Base-by-base conservation (phyloP, 2,797 vertebrate genomes). In the Megalops cyprinoides region DNA sequence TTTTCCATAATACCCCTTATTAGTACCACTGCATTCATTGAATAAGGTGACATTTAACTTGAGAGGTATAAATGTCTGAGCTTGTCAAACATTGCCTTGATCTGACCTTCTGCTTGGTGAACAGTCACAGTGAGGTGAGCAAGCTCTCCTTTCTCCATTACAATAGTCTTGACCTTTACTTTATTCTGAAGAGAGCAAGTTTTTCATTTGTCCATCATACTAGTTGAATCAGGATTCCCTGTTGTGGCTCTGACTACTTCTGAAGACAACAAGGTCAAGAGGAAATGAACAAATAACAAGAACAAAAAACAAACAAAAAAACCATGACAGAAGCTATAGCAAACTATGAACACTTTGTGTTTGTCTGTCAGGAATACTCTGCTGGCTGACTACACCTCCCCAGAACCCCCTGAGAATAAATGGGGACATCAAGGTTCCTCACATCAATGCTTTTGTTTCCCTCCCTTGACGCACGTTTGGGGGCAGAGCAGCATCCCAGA, bases 401-500 rank as follows among this genome's bases (percentile, higher is more conserved):
- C n/a, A n/a, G n/a, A n/a, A n/a, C n/a, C n/a, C n/a, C n/a, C n/a
- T n/a, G n/a, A n/a, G n/a, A n/a, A n/a, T n/a, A n/a, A n/a, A n/a
- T n/a, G n/a, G n/a, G n/a, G n/a, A n/a, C n/a, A n/a, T n/a, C n/a
- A n/a, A n/a, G n/a, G n/a, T n/a, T n/a, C n/a, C n/a, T n/a, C n/a
- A n/a, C n/a, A n/a, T n/a, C n/a, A n/a, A n/a, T n/a, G n/a, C n/a
- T n/a, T n/a, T n/a, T n/a, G n/a, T n/a, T n/a, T n/a, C n/a, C n/a
- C n/a, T n/a, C n/a, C n/a, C n/a, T n/a, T n/a, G n/a, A n/a, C n/a
- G n/a, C n/a, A n/a, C n/a, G n/a, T n/a, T n/a, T n/a, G n/a, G n/a
- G n/a, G n/a, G n/a, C n/a, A n/a, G n/a, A n/a, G n/a, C 39, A 79
- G 34, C 62, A 46, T 65, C 34, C 44, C 46, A 53, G 62, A 28